Conservation (phyloP, 2,797 vertebrate species). For the Notamacropus eugenii region DNA sequence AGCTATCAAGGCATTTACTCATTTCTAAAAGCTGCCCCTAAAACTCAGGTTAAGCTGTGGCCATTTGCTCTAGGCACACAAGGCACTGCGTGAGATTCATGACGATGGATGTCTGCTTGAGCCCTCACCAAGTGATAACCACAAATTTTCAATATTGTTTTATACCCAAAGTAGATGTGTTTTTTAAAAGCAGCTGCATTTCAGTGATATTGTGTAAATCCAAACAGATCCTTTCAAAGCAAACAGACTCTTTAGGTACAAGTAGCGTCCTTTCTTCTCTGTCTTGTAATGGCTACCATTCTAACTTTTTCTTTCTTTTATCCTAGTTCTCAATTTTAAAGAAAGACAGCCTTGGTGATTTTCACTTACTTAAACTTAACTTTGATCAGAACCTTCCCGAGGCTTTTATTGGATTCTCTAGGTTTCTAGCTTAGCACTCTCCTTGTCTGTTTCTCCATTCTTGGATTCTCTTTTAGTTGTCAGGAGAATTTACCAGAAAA, state of each 20-base stretch:
- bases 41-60: neutral
- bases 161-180: neutral
- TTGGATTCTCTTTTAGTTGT: neutral
- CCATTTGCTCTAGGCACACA: neutral
- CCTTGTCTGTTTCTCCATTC: neutral
- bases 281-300: neutral
- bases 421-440: neutral
- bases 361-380: neutral
- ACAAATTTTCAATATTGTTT: neutral
- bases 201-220: neutral
- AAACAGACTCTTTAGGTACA: neutral
- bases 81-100: neutral
- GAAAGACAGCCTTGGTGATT: neutral
- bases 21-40: neutral
- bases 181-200: neutral
- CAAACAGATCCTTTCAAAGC: conserved; percentile 3
- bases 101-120: neutral
- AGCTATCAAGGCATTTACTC: neutral
- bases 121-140: neutral
- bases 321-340: neutral
- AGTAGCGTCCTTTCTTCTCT: neutral
- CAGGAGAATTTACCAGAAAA: neutral
- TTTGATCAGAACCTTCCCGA: neutral
- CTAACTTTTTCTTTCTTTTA: neutral
- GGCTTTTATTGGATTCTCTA: neutral